Percentiles rank a stretch among this genome's conserved stretches.
These are phyloP conservation scores for Phortica okadai DNA, from an alignment of 2,888 invertebrate species.

Conservation along the genomic window DNA sequence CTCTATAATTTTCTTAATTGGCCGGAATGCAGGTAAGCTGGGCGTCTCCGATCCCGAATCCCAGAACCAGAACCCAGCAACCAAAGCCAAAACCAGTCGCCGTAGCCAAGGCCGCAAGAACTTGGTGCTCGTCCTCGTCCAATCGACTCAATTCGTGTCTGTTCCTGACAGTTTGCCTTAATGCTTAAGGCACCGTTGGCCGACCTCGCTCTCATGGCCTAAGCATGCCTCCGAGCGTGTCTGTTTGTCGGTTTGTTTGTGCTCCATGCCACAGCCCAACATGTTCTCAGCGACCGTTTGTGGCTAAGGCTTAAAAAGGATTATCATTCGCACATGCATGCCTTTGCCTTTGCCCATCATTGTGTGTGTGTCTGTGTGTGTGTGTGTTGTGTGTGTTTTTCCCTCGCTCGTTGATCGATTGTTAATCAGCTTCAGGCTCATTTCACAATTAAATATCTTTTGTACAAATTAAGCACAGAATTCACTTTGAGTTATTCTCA, in stretches of 20 bases:
- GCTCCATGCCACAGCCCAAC: background rate
- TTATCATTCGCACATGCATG: background rate
- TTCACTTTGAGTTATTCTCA: background rate
- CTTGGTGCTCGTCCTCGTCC: too few species aligned
- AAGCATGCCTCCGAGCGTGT: background rate
- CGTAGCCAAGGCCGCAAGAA: background rate
- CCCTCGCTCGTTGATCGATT: conserved; percentile 29
- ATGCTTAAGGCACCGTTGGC: background rate
- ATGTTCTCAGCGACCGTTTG: background rate
- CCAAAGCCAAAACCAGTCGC: background rate
- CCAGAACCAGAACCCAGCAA: background rate
- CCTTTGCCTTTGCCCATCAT: background rate
- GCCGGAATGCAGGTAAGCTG: conserved; percentile 28
- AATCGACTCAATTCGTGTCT: background rate
- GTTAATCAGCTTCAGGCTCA: conserved; percentile 48
- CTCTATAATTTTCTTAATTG: conserved; percentile 42
- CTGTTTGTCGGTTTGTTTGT: background rate
- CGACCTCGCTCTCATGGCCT: background rate
- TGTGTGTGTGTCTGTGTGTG: background rate
- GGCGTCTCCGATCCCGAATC: too few species aligned
- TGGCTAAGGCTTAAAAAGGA: conserved; percentile 8
- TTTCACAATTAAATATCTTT: conserved; percentile 60
- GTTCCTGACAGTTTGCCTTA: background rate
- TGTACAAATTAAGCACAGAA: background rate
- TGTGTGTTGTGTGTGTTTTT: background rate